Evolutionary conservation across 2,888 invertebrate genomes (phyloP), one percentile per base, ranked within the genome.

Genomic region (Dascillus cervinus): DNA sequence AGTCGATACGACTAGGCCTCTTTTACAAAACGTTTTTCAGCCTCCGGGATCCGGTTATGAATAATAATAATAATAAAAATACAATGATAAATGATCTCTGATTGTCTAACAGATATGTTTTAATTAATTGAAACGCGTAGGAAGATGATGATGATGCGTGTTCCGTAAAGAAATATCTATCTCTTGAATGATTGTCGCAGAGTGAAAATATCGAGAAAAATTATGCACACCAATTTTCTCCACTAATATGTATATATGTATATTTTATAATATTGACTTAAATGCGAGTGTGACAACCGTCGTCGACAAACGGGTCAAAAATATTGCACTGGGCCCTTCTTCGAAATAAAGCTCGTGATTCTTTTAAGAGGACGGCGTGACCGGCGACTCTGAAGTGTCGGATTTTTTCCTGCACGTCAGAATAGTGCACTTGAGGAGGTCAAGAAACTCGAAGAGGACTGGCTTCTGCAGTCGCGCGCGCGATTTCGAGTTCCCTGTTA

Each of bases 71-170:
- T n/a, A n/a, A n/a, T n/a, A n/a, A n/a, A 25, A 30, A 20, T 26
- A 13, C 14, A 13, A 13, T n/a, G n/a, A 11, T 15, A 25, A 32
- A 39, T 24, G 20, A 21, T 30, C 26, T 21, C 13, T 43, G 42
- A 46, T 48, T 46, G 46, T 44, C 46, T 46, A 45, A 44, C 31
- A 39, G 51, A 51, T 49, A 50, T 51, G 49, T 46, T 40, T 40
- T 46, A 43, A 34, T 42, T 55, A 60, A 60, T 60, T 60, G 60
- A 59, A 55, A 57, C 60, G 53, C 47, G 59, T 59, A 60, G 60
- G 60, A 56, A 52, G 41, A 38, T 40, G 41, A 37, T 41, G 27
- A n/a, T 35, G 39, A 38, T 28, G 41, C 43, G 29, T 17, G 17
- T 29, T 33, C 26, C 23, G 29, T 23, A 32, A 11, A 37, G 27